Evolutionary conservation across 2,113 vertebrate genomes (phyloP).

Genomic region (Dascyllus trimaculatus): DNA sequence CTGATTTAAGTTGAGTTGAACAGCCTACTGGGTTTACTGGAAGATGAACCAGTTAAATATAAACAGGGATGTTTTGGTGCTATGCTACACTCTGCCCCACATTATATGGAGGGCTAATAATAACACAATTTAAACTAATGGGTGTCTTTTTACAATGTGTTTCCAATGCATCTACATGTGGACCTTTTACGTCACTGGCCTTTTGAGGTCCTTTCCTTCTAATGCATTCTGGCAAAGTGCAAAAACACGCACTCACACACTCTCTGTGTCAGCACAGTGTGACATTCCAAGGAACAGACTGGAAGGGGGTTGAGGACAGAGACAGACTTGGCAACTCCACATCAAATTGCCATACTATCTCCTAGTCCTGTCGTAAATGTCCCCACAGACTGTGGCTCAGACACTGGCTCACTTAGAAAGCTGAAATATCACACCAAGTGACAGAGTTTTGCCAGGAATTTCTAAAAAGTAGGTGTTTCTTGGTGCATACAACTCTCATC

Average conservation of each 20-base stretch:
- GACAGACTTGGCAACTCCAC: constrained; percentile 58
- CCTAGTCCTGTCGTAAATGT: constrained; percentile 43
- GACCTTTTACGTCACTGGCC: neutral
- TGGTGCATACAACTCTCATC: no score
- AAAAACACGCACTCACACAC: constrained; percentile 23
- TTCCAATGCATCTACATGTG: neutral
- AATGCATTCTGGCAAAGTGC: constrained; percentile 26
- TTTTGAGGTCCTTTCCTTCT: constrained; percentile 9
- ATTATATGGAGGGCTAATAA: neutral
- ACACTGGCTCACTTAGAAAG: constrained; percentile 21
- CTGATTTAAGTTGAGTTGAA: constrained; percentile 7
- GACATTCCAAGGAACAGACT: constrained; percentile 68
- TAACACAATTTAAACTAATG: neutral
- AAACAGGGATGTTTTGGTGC: neutral
- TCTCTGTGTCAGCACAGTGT: constrained; percentile 61
- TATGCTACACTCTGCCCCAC: neutral
- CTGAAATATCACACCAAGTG: constrained; percentile 5
- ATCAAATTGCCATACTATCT: constrained; percentile 50
- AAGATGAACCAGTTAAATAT: constrained; percentile 1
- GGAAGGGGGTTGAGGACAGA: constrained; percentile 53
- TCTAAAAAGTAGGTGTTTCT: neutral
- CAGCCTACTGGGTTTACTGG: neutral
- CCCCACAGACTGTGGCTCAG: constrained; percentile 1
- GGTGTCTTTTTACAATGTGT: constrained; percentile 5
- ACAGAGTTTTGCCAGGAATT: neutral